Conservation (phyloP, 2,113 vertebrate species). For the Peromyscus maniculatus region DNA sequence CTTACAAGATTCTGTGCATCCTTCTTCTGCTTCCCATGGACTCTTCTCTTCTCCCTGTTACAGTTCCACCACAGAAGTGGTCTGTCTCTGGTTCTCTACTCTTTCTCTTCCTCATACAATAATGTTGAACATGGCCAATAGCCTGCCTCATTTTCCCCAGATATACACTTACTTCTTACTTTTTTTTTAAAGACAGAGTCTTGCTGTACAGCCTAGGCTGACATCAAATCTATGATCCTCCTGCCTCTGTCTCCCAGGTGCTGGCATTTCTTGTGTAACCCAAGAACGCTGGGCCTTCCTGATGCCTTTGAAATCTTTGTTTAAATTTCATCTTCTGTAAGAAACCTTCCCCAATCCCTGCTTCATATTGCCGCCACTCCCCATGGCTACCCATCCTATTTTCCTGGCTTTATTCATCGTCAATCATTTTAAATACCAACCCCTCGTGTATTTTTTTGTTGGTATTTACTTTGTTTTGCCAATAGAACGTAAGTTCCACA, state of each 20-base stretch:
- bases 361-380: not conserved
- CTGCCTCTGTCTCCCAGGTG: not conserved
- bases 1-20: not conserved
- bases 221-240: not conserved
- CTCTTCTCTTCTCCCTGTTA: not conserved
- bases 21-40: not conserved
- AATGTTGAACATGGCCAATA: not conserved
- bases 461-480: not conserved
- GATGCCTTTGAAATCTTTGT: not conserved
- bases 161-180: not conserved
- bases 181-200: not conserved
- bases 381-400: not conserved
- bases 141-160: not conserved
- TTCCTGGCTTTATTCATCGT: not conserved
- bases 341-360: not conserved
- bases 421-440: not conserved
- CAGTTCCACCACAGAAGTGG: not conserved
- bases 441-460: not conserved
- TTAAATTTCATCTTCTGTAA: slow-evolving; percentile 5
- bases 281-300: not conserved
- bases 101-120: not conserved
- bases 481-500: not conserved
- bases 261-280: not conserved
- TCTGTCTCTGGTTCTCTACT: not conserved
- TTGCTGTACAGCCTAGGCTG: not conserved